phyloP scores from a whole-genome alignment of 2,113 vertebrate genomes.

The Thamnophis sirtalis region DNA sequence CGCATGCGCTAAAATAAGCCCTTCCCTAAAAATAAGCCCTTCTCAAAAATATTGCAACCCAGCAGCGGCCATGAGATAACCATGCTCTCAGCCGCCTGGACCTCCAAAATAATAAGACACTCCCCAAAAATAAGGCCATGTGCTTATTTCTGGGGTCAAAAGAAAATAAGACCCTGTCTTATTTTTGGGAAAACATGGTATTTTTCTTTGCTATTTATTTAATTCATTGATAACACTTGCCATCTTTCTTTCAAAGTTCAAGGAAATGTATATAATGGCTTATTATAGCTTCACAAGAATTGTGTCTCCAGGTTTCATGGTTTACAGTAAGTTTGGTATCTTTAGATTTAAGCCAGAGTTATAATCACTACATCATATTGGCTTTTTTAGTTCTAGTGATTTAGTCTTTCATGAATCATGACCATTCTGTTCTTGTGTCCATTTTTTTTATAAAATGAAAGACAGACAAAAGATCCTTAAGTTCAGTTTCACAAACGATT shows the following conservation, averaged over 20 bases:
- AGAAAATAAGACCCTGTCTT: too few species aligned
- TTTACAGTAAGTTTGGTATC: neutral
- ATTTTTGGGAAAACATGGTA: neutral
- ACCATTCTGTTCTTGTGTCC: neutral
- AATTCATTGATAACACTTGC: neutral
- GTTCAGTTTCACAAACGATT: neutral
- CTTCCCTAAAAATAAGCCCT: too few species aligned
- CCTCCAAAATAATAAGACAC: too few species aligned
- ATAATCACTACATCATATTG: neutral
- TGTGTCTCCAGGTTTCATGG: neutral
- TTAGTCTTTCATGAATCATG: neutral
- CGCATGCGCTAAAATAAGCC: too few species aligned
- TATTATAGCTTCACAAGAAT: neutral
- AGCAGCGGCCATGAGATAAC: too few species aligned
- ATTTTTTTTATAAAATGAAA: neutral
- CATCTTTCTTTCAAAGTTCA: neutral
- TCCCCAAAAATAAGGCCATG: too few species aligned
- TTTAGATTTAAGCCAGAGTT: neutral
- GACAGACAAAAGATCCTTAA: neutral
- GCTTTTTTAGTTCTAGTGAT: neutral
- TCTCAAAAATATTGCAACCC: too few species aligned
- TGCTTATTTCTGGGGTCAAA: too few species aligned
- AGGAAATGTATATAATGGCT: neutral
- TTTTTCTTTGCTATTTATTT: neutral
- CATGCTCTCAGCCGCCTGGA: too few species aligned